Percentiles rank a stretch among this genome's conserved stretches.
Evolutionary conservation across 2,888 invertebrate genomes (phyloP).

Genomic region (Thecocarcelia acutangulata): DNA sequence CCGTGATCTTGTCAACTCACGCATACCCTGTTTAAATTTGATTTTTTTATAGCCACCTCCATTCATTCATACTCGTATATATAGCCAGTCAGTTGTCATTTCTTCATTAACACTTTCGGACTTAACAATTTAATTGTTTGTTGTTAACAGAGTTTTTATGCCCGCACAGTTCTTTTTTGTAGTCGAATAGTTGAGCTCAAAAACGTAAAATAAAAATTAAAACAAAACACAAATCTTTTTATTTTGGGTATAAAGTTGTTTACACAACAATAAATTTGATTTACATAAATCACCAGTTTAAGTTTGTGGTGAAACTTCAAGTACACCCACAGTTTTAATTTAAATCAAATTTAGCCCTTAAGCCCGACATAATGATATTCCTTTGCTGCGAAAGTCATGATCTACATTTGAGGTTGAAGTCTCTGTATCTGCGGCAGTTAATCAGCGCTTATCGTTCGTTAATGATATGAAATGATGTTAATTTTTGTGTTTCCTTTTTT

Average conservation of each 20-base stretch:
- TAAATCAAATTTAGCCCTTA: neutral
- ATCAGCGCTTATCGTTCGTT: slow-evolving; percentile 50
- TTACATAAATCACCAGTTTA: no score
- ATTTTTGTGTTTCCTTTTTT: slow-evolving; percentile 16
- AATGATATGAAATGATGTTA: slow-evolving; percentile 39
- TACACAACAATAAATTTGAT: no score
- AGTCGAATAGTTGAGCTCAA: neutral
- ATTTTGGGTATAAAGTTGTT: no score
- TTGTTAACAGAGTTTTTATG: slow-evolving; percentile 27
- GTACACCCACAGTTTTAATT: neutral
- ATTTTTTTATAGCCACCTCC: slow-evolving; percentile 56
- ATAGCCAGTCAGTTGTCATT: neutral
- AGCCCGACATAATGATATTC: neutral
- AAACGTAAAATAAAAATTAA: no score
- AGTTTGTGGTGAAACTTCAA: no score
- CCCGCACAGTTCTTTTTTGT: neutral
- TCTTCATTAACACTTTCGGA: neutral
- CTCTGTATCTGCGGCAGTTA: slow-evolving; percentile 19
- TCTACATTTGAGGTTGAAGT: slow-evolving; percentile 8
- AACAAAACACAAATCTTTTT: no score
- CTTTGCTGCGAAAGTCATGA: slow-evolving; percentile 37
- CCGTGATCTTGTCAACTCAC: slow-evolving; percentile 69
- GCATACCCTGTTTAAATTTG: slow-evolving; percentile 46
- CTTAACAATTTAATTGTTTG: neutral
- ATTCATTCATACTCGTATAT: neutral